phyloP scores from a whole-genome alignment of 1,140 invertebrate genomes.

The Chymomyza costata region DNA sequence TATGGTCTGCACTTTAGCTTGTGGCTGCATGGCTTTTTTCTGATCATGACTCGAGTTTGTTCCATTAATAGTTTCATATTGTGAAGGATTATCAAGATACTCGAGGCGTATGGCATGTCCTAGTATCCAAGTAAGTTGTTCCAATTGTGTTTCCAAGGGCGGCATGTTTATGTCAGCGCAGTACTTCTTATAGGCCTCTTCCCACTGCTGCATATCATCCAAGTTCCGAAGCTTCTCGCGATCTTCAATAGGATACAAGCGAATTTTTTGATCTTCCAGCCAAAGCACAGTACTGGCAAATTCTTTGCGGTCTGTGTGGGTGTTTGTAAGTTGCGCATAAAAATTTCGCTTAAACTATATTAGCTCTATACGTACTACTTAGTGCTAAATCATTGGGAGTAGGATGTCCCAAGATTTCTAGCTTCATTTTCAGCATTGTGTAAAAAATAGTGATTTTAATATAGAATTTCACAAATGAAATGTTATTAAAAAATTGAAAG shows the following conservation, averaged over 20 bases:
- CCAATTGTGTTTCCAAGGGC: constrained; percentile 75
- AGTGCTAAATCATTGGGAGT: constrained; percentile 76
- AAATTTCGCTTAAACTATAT: constrained; percentile 23
- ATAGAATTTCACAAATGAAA: constrained; percentile 9
- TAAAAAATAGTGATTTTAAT: constrained; percentile 6
- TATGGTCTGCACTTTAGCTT: constrained; percentile 39
- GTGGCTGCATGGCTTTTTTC: constrained; percentile 65
- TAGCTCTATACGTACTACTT: constrained; percentile 24
- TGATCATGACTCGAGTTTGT: constrained; percentile 77
- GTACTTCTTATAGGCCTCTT: constrained; percentile 84
- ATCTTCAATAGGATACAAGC: constrained; percentile 91
- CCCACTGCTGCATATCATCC: constrained; percentile 80
- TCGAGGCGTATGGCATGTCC: constrained; percentile 88
- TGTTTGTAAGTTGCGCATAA: neutral
- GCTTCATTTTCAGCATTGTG: constrained; percentile 46
- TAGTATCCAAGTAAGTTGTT: constrained; percentile 91
- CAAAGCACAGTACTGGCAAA: constrained; percentile 89
- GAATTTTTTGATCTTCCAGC: constrained; percentile 96
- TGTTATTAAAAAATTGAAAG: no score
- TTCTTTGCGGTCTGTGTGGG: constrained; percentile 83
- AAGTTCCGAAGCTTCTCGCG: constrained; percentile 81
- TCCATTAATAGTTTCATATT: constrained; percentile 82
- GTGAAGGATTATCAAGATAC: constrained; percentile 85
- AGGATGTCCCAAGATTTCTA: constrained; percentile 81
- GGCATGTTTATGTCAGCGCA: constrained; percentile 84